Conservation (phyloP, 2,797 vertebrate species). For the Chaetodon trifasciatus region DNA sequence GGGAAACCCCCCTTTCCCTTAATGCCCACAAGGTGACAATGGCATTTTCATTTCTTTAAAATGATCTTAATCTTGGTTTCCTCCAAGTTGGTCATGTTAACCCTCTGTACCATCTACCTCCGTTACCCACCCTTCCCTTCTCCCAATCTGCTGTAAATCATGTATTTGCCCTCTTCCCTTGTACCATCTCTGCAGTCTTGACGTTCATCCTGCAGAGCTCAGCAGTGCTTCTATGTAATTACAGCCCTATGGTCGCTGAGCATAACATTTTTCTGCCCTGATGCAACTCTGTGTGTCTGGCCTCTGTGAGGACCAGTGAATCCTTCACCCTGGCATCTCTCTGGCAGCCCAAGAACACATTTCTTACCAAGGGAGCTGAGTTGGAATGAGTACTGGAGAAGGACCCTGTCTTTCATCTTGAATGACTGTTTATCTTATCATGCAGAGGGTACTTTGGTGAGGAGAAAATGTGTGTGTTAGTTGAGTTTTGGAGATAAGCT, state of each 20-base stretch:
- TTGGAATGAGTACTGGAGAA: conserved; percentile 10
- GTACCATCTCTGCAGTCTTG: conserved; percentile 65
- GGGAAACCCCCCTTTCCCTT: background rate
- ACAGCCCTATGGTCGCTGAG: conserved; percentile 84
- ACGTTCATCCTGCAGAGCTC: conserved; percentile 84
- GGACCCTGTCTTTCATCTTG: conserved; percentile 18
- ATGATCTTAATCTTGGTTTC: background rate
- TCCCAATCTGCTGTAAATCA: conserved; percentile 27
- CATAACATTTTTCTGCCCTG: conserved; percentile 85
- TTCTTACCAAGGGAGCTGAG: conserved; percentile 25
- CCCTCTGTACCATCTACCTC: background rate
- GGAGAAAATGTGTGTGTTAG: background rate
- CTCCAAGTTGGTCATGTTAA: background rate
- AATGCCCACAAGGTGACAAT: background rate
- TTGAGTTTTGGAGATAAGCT: conserved; percentile 26
- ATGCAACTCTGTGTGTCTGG: conserved; percentile 81
- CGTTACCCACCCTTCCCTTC: conserved; percentile 14
- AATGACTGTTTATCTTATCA: conserved; percentile 2
- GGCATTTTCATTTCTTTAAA: background rate
- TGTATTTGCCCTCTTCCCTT: conserved; percentile 46
- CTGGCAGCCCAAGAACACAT: conserved; percentile 25
- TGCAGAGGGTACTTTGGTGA: background rate
- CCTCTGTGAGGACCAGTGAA: conserved; percentile 68
- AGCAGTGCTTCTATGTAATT: conserved; percentile 87
- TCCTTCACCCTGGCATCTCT: conserved; percentile 66